Percentiles rank a stretch among this genome's conserved stretches.
phyloP scores from a whole-genome alignment of 2,888 invertebrate genomes.

The Volucella inflata region DNA sequence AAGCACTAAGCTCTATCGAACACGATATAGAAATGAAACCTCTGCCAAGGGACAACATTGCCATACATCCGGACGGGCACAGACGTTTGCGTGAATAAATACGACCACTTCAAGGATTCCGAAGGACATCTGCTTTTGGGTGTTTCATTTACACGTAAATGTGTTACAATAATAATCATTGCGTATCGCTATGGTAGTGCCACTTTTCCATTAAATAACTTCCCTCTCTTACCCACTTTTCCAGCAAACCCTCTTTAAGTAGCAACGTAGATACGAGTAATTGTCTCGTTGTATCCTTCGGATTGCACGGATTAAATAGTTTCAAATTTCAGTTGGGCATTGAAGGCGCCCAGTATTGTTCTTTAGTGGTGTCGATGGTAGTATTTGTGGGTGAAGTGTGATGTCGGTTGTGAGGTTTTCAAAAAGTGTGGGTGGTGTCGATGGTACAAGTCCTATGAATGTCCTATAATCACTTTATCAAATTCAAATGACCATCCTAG shows the following conservation, averaged over 20 bases:
- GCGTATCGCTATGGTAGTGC: constrained; percentile 30
- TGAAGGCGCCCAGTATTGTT: constrained; percentile 18
- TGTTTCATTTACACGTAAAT: constrained; percentile 75
- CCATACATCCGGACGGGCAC: not conserved
- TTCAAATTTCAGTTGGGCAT: constrained; percentile 65
- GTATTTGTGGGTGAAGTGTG: not conserved
- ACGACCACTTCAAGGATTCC: constrained; percentile 56
- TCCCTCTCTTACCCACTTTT: not conserved
- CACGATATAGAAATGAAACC: constrained; percentile 30
- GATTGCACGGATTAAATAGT: constrained; percentile 69
- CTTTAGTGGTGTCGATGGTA: too few species aligned
- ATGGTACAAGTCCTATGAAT: constrained; percentile 59
- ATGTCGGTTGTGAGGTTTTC: constrained; percentile 18
- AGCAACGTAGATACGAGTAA: constrained; percentile 40
- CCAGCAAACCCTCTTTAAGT: constrained; percentile 47
- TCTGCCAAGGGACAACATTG: constrained; percentile 48
- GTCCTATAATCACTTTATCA: constrained; percentile 74
- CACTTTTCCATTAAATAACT: constrained; percentile 2
- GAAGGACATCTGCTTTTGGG: constrained; percentile 73
- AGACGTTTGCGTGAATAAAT: constrained; percentile 65
- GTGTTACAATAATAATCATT: constrained; percentile 71
- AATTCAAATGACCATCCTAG: constrained; percentile 70
- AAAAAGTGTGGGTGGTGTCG: constrained; percentile 45
- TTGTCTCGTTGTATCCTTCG: constrained; percentile 37
- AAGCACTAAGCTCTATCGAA: constrained; percentile 29